These are phyloP conservation scores for Anolis carolinensis DNA, from an alignment of 2,113 vertebrate species.

Conservation along the genomic window DNA sequence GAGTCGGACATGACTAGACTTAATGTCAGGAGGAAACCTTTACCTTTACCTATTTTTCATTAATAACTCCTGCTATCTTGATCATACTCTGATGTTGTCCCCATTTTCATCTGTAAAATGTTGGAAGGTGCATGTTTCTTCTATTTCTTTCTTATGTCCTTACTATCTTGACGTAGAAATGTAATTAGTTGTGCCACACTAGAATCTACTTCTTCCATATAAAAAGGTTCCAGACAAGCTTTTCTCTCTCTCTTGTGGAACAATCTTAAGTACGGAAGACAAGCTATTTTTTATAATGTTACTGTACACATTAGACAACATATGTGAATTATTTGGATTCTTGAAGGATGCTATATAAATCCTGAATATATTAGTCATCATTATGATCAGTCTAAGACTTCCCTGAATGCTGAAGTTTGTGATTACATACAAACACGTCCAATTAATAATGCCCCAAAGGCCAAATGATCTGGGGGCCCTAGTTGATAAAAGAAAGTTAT, in stretches of 20 bases:
- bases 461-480: not conserved
- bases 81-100: too few relatives aligned
- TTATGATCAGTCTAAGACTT: too few relatives aligned
- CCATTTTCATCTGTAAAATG: too few relatives aligned
- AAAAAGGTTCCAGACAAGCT: not conserved
- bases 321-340: not conserved
- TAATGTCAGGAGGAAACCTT: too few relatives aligned
- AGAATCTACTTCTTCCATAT: not conserved
- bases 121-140: too few relatives aligned
- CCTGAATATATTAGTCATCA: not conserved
- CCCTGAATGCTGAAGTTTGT: not conserved
- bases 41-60: too few relatives aligned
- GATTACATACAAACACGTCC: not conserved
- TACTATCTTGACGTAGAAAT: not conserved
- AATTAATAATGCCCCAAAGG: conserved; percentile 16
- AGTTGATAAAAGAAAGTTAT: conserved; percentile 10
- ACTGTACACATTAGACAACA: not conserved
- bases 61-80: too few relatives aligned
- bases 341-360: not conserved
- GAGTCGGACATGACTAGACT: too few relatives aligned
- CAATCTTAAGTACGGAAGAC: not conserved
- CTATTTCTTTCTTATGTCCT: too few relatives aligned
- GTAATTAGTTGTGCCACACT: not conserved
- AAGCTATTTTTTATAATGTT: not conserved
- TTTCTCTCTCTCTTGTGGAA: too few relatives aligned